A percentile compares a stretch with the other conserved stretches of the same genome.
Conservation (phyloP, 2,888 invertebrate species). For the Athripsodes cinereus region DNA sequence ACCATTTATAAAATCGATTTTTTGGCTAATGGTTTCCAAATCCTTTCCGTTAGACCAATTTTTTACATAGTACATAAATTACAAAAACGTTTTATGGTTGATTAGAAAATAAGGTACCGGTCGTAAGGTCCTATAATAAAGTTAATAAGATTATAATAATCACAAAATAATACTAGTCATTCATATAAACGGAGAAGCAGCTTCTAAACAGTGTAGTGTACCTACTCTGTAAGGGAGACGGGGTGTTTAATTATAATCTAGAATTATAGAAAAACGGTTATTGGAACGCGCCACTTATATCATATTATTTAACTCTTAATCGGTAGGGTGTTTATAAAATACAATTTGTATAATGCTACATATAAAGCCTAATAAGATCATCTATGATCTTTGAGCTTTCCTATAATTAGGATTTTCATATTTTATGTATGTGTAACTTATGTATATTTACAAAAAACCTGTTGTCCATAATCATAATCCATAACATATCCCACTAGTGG, state of each 20-base stretch:
- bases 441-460: too few relatives aligned
- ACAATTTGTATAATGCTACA: too few relatives aligned
- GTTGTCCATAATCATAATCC: too few relatives aligned
- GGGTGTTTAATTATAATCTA: slow-evolving; percentile 20
- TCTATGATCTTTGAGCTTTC: too few relatives aligned
- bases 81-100: neutral
- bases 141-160: slow-evolving; percentile 8
- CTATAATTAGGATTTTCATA: too few relatives aligned
- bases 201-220: neutral
- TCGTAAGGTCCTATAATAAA: slow-evolving; percentile 3
- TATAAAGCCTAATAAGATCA: too few relatives aligned
- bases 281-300: slow-evolving; percentile 20
- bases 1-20: neutral
- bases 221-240: too few relatives aligned
- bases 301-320: slow-evolving; percentile 13
- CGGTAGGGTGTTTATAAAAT: neutral
- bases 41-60: neutral
- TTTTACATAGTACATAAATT: neutral
- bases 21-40: neutral
- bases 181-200: slow-evolving; percentile 8
- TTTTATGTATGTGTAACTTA: too few relatives aligned
- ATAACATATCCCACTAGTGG: too few relatives aligned
- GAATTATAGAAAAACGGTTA: slow-evolving; percentile 26
- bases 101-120: slow-evolving; percentile 5
- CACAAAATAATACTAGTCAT: slow-evolving; percentile 9